phyloP scores from a whole-genome alignment of 1,140 invertebrate species.

The Drosophila ironensis region DNA sequence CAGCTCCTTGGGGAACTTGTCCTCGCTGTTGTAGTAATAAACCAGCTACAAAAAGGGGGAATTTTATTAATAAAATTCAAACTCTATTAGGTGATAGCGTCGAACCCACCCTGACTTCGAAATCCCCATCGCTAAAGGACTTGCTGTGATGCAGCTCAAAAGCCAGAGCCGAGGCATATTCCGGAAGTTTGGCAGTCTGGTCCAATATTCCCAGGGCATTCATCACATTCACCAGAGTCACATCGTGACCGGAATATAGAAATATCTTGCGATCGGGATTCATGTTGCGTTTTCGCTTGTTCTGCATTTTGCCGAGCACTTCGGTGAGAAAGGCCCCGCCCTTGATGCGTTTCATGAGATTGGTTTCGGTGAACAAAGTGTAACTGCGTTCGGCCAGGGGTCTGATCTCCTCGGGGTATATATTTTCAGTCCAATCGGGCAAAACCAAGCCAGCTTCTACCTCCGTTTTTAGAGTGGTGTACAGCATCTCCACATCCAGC shows the following conservation, averaged over 20 bases:
- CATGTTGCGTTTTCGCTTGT: slow-evolving; percentile 69
- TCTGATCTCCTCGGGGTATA: slow-evolving; percentile 87
- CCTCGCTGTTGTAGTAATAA: slow-evolving; percentile 81
- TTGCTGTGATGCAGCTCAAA: slow-evolving; percentile 85
- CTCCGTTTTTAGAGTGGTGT: slow-evolving; percentile 89
- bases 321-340: slow-evolving; percentile 85
- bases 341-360: slow-evolving; percentile 88
- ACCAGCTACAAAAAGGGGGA: slow-evolving; percentile 55
- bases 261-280: slow-evolving; percentile 83
- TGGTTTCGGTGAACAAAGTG: slow-evolving; percentile 87
- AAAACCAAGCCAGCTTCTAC: slow-evolving; percentile 86
- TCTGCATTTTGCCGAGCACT: slow-evolving; percentile 81
- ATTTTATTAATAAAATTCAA: too few relatives aligned
- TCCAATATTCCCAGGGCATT: slow-evolving; percentile 86
- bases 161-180: slow-evolving; percentile 87
- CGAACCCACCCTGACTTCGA: slow-evolving; percentile 82
- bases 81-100: too few relatives aligned
- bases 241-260: slow-evolving; percentile 88
- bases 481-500: slow-evolving; percentile 88
- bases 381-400: slow-evolving; percentile 87
- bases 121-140: slow-evolving; percentile 77
- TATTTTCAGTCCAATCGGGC: slow-evolving; percentile 88
- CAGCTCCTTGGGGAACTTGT: slow-evolving; percentile 81
- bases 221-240: slow-evolving; percentile 88
- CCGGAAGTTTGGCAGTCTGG: slow-evolving; percentile 85